Evolutionary conservation across 2,113 vertebrate genomes (phyloP).

Genomic region (Dasypus novemcinctus): DNA sequence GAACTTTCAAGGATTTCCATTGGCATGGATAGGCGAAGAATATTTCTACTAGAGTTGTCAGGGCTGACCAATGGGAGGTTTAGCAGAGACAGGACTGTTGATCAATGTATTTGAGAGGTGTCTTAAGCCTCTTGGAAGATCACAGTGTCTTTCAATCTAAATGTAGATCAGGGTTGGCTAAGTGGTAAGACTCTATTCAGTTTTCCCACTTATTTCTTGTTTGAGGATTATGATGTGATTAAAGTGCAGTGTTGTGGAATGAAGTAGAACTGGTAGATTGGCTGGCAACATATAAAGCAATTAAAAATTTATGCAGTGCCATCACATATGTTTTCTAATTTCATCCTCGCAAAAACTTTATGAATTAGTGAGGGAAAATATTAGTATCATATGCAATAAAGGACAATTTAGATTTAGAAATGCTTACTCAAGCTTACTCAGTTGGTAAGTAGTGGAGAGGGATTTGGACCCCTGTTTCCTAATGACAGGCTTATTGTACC

Average conservation of each 20-base stretch:
- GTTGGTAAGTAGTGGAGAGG: not conserved
- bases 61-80: not conserved
- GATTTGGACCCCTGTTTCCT: not conserved
- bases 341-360: not conserved
- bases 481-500: not conserved
- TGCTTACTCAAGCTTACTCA: not conserved
- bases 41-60: not conserved
- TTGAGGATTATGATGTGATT: not conserved
- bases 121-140: not conserved
- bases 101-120: not conserved
- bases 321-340: conserved; percentile 11
- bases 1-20: not conserved
- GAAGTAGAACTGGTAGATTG: not conserved
- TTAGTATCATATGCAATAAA: not conserved
- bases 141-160: not conserved
- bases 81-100: not conserved
- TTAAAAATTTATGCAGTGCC: not conserved
- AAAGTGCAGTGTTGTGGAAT: not conserved
- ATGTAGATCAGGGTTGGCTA: not conserved
- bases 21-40: not conserved
- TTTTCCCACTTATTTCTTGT: not conserved
- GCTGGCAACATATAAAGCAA: not conserved
- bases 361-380: not conserved
- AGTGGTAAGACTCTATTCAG: not conserved
- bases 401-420: not conserved